Conservation (phyloP, 1,140 invertebrate genomes). For the Caenorhabditis brenneri region DNA sequence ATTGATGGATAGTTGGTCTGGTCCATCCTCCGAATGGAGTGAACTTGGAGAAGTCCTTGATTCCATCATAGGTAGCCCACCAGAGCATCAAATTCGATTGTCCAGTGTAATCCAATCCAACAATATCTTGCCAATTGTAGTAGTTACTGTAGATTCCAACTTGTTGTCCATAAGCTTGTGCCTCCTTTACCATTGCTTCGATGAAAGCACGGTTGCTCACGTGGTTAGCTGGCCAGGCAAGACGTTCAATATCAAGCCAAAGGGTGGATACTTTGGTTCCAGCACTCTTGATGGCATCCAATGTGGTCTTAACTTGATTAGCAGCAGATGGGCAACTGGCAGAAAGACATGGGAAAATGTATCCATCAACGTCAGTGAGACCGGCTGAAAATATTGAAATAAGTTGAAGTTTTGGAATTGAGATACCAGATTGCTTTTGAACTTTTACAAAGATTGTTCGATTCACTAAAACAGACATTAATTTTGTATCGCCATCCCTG, state of each 20-base stretch:
- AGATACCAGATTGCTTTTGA: too few species aligned
- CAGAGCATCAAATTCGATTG: slow-evolving; percentile 53
- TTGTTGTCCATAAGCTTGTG: slow-evolving; percentile 43
- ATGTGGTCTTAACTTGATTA: slow-evolving; percentile 52
- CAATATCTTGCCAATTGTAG: slow-evolving; percentile 60
- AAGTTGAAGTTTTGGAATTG: not conserved
- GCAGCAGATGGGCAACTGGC: slow-evolving; percentile 50
- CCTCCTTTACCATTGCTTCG: slow-evolving; percentile 44
- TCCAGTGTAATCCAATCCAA: slow-evolving; percentile 52
- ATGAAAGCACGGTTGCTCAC: slow-evolving; percentile 51
- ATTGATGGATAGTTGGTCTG: slow-evolving; percentile 53
- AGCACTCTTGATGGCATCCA: slow-evolving; percentile 51
- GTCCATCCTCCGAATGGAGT: slow-evolving; percentile 54
- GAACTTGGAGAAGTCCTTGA: slow-evolving; percentile 45
- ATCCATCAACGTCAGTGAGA: slow-evolving; percentile 55
- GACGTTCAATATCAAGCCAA: slow-evolving; percentile 60
- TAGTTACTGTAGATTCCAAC: slow-evolving; percentile 53
- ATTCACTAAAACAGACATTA: too few species aligned
- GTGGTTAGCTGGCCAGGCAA: slow-evolving; percentile 57
- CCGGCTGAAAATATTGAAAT: slow-evolving; percentile 25
- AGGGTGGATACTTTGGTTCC: slow-evolving; percentile 60
- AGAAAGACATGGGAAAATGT: slow-evolving; percentile 59
- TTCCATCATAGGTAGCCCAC: slow-evolving; percentile 54
- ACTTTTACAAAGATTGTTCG: too few species aligned
- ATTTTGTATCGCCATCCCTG: too few species aligned